phyloP scores from a whole-genome alignment of 1,140 invertebrate genomes.

The Heliconius congener region DNA sequence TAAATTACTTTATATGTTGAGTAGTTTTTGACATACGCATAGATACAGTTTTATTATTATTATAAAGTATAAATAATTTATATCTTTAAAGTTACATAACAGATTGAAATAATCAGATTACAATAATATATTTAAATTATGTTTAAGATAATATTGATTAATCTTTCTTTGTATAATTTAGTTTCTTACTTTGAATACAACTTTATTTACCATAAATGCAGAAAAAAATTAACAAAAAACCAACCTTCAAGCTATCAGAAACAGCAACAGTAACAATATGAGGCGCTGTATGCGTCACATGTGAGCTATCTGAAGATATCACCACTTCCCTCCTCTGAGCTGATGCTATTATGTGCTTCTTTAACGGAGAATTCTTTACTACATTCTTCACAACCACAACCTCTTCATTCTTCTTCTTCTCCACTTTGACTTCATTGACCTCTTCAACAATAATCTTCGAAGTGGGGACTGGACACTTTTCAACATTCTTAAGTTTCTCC shows the following conservation, averaged over 20 bases:
- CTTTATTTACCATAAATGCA: too few relatives aligned
- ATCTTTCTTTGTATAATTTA: too few relatives aligned
- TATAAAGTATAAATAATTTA: too few relatives aligned
- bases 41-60: too few relatives aligned
- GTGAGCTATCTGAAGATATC: constrained; percentile 35
- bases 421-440: constrained; percentile 57
- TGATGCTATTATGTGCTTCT: constrained; percentile 67
- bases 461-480: constrained; percentile 45
- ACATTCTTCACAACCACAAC: constrained; percentile 42
- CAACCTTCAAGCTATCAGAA: constrained; percentile 70
- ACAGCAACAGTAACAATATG: constrained; percentile 74
- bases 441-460: constrained; percentile 59
- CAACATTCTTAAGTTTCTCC: constrained; percentile 27
- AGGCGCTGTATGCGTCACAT: constrained; percentile 43
- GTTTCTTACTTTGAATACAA: too few relatives aligned
- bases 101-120: too few relatives aligned
- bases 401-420: constrained; percentile 55
- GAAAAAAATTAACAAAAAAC: constrained; percentile 8
- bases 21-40: too few relatives aligned
- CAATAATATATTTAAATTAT: too few relatives aligned
- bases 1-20: too few relatives aligned
- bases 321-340: constrained; percentile 31
- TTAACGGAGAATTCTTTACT: constrained; percentile 59
- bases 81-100: too few relatives aligned
- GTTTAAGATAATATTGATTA: too few relatives aligned